Conservation (phyloP, 2,797 vertebrate genomes). For the Notolepis coatsorum region DNA sequence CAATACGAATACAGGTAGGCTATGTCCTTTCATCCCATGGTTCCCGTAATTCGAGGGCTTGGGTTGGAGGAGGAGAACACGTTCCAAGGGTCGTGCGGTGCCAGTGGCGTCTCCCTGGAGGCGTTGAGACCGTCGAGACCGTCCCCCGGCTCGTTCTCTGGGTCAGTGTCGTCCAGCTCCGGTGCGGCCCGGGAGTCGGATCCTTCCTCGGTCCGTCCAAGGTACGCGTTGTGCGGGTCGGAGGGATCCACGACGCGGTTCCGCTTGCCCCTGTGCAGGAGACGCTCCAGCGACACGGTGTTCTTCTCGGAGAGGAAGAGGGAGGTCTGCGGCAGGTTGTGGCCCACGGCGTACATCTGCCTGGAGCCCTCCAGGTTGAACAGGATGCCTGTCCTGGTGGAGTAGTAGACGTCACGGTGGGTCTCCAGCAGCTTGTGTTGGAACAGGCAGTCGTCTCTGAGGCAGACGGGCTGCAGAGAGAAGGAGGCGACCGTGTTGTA, state of each 20-base stretch:
- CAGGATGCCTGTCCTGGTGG: constrained; percentile 84
- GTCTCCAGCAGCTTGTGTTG: constrained; percentile 91
- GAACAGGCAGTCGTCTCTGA: constrained; percentile 87
- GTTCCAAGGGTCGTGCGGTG: constrained; percentile 81
- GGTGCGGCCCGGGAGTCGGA: constrained; percentile 76
- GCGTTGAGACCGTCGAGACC: constrained; percentile 47
- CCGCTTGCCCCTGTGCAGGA: constrained; percentile 86
- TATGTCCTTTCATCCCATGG: constrained; percentile 63
- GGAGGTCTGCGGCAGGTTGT: constrained; percentile 88
- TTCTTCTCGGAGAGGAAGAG: constrained; percentile 93
- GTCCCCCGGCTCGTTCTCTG: constrained; percentile 49
- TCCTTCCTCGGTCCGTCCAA: constrained; percentile 61
- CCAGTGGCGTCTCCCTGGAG: constrained; percentile 72
- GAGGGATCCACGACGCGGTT: constrained; percentile 76
- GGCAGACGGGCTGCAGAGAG: constrained; percentile 84
- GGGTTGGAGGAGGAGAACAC: constrained; percentile 55
- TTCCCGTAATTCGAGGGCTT: constrained; percentile 71
- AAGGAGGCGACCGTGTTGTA: neutral
- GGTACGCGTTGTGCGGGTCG: constrained; percentile 71
- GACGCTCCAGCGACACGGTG: constrained; percentile 88
- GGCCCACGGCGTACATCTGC: constrained; percentile 80
- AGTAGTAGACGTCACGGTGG: constrained; percentile 91
- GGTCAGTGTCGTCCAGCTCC: constrained; percentile 66
- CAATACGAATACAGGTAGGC: neutral
- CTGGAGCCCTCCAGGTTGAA: constrained; percentile 90